Conservation (phyloP, 2,888 invertebrate species). For the Latrodectus hesperus region DNA sequence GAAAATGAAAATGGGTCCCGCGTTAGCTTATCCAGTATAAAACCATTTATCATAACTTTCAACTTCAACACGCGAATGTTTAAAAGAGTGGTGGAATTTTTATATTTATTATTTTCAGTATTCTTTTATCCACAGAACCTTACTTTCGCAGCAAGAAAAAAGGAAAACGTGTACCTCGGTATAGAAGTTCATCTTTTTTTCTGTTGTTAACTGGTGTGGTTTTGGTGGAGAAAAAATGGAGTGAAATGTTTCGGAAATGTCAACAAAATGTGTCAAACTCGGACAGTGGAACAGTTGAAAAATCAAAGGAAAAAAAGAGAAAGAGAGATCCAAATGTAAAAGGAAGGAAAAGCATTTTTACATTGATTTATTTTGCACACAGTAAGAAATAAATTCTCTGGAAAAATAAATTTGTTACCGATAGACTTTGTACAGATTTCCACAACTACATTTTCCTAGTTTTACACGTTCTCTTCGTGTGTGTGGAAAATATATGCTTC, state of each 20-base stretch:
- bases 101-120: neutral
- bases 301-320: neutral
- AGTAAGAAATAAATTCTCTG: no score
- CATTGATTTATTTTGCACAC: no score
- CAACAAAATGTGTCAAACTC: neutral
- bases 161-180: no score
- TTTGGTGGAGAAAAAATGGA: constrained; percentile 14
- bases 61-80: constrained; percentile 52
- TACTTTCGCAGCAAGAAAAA: neutral
- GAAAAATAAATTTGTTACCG: no score
- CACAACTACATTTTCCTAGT: no score
- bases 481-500: no score
- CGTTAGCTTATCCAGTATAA: constrained; percentile 34
- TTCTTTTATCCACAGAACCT: neutral
- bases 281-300: neutral
- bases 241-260: constrained; percentile 2
- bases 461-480: no score
- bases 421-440: no score
- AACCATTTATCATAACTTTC: constrained; percentile 63
- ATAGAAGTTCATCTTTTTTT: neutral
- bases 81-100: constrained; percentile 11
- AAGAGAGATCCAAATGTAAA: no score
- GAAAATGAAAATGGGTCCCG: constrained; percentile 13
- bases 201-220: constrained; percentile 1
- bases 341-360: no score